Evolutionary conservation across 2,113 vertebrate species (phyloP), one percentile per base, ranked within the genome.

Genomic region (Aphyosemion australe): DNA sequence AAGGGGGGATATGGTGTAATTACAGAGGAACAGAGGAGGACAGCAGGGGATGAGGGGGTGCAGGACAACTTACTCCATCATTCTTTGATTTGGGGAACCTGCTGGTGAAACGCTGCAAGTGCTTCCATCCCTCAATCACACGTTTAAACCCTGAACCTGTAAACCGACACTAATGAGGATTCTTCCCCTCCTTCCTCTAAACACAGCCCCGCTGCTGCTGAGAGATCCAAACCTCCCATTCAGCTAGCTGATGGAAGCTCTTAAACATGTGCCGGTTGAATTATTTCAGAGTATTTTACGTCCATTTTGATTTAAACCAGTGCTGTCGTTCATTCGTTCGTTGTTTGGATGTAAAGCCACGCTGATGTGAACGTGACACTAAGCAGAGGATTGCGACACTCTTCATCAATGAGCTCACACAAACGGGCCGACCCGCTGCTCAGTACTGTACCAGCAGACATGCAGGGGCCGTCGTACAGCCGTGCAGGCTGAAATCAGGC

Each of bases 101-200:
- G 56, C 63, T 67, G 68, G 39, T 53, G 49, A 58, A 53, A 53
- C 64, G 39, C 65, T 80, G 67, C 8, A 63, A 61, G 66, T 65
- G 52, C 60, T 42, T 57, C 59, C 52, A 56, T 65, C 62, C 69
- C 60, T 80, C 53, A 59, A 67, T 79, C 72, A 77, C 72, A 84
- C 42, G 61, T 65, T 49, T 64, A 37, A 64, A 50, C 64, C 56
- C 69, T 64, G 5, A 64, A 74, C 37, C 79, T 82, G 49, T 34
- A 61, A 42, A 80, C 26, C 79, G 79, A 81, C 76, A 45, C 82
- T 74, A 26, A 79, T 72, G 69, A 76, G 53, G 68, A 79, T 78
- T 74, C 66, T 69, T 65, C 20, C 16, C 61, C 58, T 59, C 50
- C 50, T 34, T 68, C 59, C 20, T 14, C 43, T 41, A 66, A 47